Evolutionary conservation across 2,888 invertebrate species (phyloP), one percentile per base, ranked within the genome.

Genomic region (Polydrusus tereticollis): DNA sequence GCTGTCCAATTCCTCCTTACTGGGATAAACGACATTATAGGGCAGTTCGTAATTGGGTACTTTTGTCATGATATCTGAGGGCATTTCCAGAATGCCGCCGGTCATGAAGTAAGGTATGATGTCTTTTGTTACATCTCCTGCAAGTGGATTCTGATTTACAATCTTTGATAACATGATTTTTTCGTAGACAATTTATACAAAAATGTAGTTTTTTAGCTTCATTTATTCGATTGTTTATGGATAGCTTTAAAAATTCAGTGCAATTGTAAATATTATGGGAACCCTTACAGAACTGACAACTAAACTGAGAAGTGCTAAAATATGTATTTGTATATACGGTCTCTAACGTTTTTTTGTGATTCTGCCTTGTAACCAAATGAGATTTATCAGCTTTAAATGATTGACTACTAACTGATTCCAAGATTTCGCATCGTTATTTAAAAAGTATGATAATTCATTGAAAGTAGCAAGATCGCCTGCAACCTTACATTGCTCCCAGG

Each of bases 401-500:
- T 21, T 47, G 47, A 20, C 12, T 47, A n/a, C 21, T 23, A 12
- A 47, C 21, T 12, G 58, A 52, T 71, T 71, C 65, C 26, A 73
- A 55, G 8, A 68, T 60, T 43, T 65, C 33, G 62, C 63, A 67
- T 62, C 68, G 66, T 33, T 65, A 73, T 55, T 58, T 60, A 33
- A 75, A 33, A 74, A 72, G 1, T 38, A 36, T 6, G 38, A 64
- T 29, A 76, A 72, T 14, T 72, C 67, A 10, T 52, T 12, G 36
- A 67, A 63, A 3, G 50, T 71, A 43, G 70, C 70, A 47, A 43
- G 43, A 10, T 23, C 45, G 12, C 29, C 29, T 8, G 62, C 7
- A 16, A 45, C 63, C 21, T 29, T 68, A 38, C 50, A 70, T 52
- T 47, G 38, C 52, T 69, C 65, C 71, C 71, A 74, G 8, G 73